Evolutionary conservation across 2,113 vertebrate species (phyloP), one percentile per base, ranked within the genome.

Genomic region (Sceloporus tristichus): DNA sequence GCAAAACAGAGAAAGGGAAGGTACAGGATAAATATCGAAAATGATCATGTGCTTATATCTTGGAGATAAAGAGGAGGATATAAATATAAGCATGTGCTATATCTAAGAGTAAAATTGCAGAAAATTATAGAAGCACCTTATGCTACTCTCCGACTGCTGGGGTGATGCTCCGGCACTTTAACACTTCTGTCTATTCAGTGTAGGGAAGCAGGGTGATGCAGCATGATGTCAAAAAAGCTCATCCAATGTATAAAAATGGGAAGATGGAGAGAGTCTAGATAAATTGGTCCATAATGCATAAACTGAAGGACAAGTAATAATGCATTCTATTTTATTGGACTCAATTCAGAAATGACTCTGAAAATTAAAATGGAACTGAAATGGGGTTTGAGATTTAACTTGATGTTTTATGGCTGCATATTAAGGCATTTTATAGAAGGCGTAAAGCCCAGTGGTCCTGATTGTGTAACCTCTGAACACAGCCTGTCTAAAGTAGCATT

Each of bases 351-450:
- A n/a, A 74, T 42, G 5, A 13, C 16, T 80, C 14, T 81, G 54
- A 25, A 86, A 86, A 75, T 75, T 75, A 85, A 85, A 59, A 56
- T 75, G 19, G 71, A 59, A 42, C 6, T 42, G 62, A 42, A 85
- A 73, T 27, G 27, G 54, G 4, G 18, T 14, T 2, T 84, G 79
- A 81, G 9, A 78, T 79, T 78, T 34, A 16, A 85, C 27, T 40
- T 1, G 54, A 48, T 48, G 10, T 53, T n/a, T 85, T 91, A 88
- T 2, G 10, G 40, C 25, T 83, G 76, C 75, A 89, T 9, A 48
- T 79, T 34, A 87, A 48, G 7, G 48, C 4, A 29, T 0, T 0
- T 80, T 54, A 40, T 18, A 42, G 74, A 91, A 83, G 1, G 73
- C 78, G 2, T 90, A 87, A 25, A 11, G n/a, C 56, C 54, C 34